These are phyloP conservation scores for Dermochelys coriacea DNA, from an alignment of 2,797 vertebrate genomes.

Conservation along the genomic window DNA sequence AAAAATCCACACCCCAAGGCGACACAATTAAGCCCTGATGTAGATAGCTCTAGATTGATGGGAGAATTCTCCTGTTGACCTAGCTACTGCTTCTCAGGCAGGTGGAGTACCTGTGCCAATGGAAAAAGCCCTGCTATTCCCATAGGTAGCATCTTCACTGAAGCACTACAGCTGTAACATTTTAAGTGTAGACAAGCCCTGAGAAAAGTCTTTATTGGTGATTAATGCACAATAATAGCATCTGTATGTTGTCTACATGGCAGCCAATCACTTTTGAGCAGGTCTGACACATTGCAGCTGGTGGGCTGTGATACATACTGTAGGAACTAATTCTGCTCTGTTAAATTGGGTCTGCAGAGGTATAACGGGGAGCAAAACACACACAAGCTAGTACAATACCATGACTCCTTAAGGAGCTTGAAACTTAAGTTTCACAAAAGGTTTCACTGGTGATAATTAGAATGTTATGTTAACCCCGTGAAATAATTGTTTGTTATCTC, in stretches of 20 bases:
- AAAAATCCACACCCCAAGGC: not conserved
- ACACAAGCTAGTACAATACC: not conserved
- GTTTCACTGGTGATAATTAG: slow-evolving; percentile 21
- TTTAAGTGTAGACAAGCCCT: not conserved
- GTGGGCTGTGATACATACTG: not conserved
- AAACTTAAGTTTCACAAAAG: not conserved
- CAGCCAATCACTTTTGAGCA: not conserved
- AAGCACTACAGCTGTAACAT: not conserved
- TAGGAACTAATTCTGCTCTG: not conserved
- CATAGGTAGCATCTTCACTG: not conserved
- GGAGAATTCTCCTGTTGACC: not conserved
- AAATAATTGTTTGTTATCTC: slow-evolving; percentile 35
- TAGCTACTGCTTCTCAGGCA: not conserved
- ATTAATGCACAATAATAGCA: not conserved
- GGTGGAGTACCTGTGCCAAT: not conserved
- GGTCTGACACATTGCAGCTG: not conserved
- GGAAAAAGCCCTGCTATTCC: not conserved
- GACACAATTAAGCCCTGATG: not conserved
- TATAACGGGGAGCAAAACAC: not conserved
- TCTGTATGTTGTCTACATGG: not conserved
- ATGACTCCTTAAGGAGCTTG: not conserved
- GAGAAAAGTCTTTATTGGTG: not conserved
- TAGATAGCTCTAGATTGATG: not conserved
- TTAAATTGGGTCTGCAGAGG: not conserved
- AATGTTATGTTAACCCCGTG: not conserved